Evolutionary conservation across 2,888 invertebrate species (phyloP), one percentile per base, ranked within the genome.

Genomic region (Incurvaria masculella): DNA sequence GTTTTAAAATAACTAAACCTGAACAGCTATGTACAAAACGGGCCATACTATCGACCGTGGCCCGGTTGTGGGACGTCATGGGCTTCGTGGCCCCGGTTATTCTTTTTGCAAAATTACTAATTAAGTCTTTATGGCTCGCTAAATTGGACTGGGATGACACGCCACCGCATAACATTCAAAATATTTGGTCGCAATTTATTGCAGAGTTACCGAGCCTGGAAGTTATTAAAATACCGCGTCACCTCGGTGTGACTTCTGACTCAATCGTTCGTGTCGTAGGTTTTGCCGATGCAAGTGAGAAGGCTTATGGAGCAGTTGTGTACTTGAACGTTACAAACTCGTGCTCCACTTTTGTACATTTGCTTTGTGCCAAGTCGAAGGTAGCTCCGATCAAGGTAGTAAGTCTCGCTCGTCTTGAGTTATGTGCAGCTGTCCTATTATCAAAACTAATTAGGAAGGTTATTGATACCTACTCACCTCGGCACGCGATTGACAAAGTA

Each of bases 381-480:
- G 5, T 47, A 3, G 33, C 43, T 26, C 42, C 43, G 27, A 20
- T 47, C 42, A 42, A 47, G 44, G 42, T 21, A 27, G 8, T 49
- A 41, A 41, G 47, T 1, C 21, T 51, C 4, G 47, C 49, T 11
- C 47, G 49, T 18, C 21, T 51, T 0, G 51, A 51, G 21, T 44
- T n/a, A n/a, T n/a, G n/a, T n/a, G n/a, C n/a, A n/a, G n/a, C n/a
- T n/a, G n/a, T n/a, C n/a, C n/a, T n/a, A n/a, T n/a, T n/a, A n/a
- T n/a, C n/a, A n/a, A n/a, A n/a, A n/a, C n/a, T n/a, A n/a, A n/a
- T n/a, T n/a, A n/a, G n/a, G n/a, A n/a, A n/a, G n/a, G n/a, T n/a
- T n/a, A n/a, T n/a, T n/a, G n/a, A n/a, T n/a, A n/a, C n/a, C n/a
- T n/a, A n/a, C n/a, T n/a, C n/a, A n/a, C n/a, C n/a, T n/a, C n/a